These are phyloP conservation scores for Acanthopagrus latus DNA, from an alignment of 2,797 vertebrate genomes.

Conservation along the genomic window DNA sequence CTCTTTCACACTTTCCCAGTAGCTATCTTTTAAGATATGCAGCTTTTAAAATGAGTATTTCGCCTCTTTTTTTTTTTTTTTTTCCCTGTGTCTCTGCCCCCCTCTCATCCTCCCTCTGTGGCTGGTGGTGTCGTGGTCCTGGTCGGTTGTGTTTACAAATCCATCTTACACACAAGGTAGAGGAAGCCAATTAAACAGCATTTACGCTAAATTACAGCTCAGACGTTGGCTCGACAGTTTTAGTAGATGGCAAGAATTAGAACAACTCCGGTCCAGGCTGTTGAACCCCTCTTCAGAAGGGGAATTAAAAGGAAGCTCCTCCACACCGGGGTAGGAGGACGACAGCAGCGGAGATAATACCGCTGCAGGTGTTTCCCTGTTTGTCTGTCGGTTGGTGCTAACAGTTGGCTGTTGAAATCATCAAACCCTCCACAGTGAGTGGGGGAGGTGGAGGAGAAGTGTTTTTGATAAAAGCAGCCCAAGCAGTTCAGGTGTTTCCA, in stretches of 20 bases:
- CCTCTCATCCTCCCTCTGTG: slow-evolving; percentile 51
- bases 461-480: not conserved
- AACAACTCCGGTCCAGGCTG: slow-evolving; percentile 4
- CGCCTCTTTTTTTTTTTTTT: slow-evolving; percentile 38
- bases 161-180: slow-evolving; percentile 23
- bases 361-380: slow-evolving; percentile 77
- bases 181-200: slow-evolving; percentile 39
- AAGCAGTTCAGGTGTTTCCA: slow-evolving; percentile 4
- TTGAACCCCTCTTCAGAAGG: slow-evolving; percentile 11
- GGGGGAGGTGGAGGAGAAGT: not conserved
- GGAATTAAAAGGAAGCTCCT: slow-evolving; percentile 48
- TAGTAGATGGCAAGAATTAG: not conserved
- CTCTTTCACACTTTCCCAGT: accelerated
- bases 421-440: not conserved
- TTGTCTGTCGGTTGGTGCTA: slow-evolving; percentile 45
- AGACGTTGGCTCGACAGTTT: slow-evolving; percentile 6
- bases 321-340: slow-evolving; percentile 28
- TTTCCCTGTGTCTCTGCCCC: slow-evolving; percentile 26
- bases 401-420: slow-evolving; percentile 14
- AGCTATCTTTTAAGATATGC: not conserved
- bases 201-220: slow-evolving; percentile 4
- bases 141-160: slow-evolving; percentile 76
- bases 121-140: slow-evolving; percentile 58
- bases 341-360: slow-evolving; percentile 43
- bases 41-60: slow-evolving; percentile 37